phyloP scores from a whole-genome alignment of 2,888 invertebrate genomes.

The Endomychus coccineus region DNA sequence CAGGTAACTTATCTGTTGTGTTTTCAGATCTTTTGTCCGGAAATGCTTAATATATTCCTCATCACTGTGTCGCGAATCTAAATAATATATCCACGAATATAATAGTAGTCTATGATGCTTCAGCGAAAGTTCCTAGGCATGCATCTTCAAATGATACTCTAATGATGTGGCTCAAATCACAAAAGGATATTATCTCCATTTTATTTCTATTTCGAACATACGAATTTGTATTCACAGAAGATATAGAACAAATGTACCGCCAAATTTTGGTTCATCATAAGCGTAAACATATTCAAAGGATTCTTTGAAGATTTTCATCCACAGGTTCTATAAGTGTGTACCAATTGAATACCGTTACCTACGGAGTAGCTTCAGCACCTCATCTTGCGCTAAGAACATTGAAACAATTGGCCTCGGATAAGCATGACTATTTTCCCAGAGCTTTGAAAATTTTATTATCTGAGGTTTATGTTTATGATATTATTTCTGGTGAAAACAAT shows the following conservation, averaged over 20 bases:
- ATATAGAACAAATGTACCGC: constrained; percentile 19
- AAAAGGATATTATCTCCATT: constrained; percentile 11
- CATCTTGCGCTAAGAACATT: constrained; percentile 19
- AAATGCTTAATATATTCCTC: constrained; percentile 13
- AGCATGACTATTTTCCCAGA: constrained; percentile 14
- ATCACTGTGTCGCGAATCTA: constrained; percentile 12
- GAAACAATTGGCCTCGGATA: constrained; percentile 18
- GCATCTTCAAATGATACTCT: constrained; percentile 14
- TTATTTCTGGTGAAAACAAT: constrained; percentile 12
- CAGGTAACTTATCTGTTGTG: constrained; percentile 11
- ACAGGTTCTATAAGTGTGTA: constrained; percentile 14
- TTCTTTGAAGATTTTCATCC: constrained; percentile 18
- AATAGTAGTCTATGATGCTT: constrained; percentile 14
- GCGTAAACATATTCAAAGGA: constrained; percentile 19
- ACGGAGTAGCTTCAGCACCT: constrained; percentile 21
- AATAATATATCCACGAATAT: constrained; percentile 8
- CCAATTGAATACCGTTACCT: constrained; percentile 20
- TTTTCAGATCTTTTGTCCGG: not conserved
- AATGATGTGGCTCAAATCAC: constrained; percentile 14
- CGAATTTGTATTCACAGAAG: constrained; percentile 12
- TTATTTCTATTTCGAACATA: constrained; percentile 12
- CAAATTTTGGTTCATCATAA: constrained; percentile 16
- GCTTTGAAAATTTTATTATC: constrained; percentile 15
- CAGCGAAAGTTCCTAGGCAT: not conserved
- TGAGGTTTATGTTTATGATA: constrained; percentile 26